A percentile compares a stretch with the other conserved stretches of the same genome.
Conservation (phyloP, 2,888 invertebrate species). For the Plemyria rubiginata region DNA sequence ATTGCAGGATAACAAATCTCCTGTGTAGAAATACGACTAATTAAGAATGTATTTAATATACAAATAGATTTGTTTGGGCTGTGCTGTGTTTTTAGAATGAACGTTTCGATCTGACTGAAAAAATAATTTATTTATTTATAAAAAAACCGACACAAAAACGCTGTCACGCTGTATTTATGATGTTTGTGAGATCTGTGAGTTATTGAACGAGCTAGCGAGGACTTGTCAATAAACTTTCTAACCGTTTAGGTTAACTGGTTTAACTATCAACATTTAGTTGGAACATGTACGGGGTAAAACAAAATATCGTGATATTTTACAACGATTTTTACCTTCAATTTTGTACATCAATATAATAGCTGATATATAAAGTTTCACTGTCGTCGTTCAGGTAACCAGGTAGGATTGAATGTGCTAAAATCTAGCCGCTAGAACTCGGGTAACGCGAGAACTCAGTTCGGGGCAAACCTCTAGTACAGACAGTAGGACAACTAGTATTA, state of each 20-base stretch:
- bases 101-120: conserved; percentile 74
- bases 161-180: conserved; percentile 19
- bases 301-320: too few relatives aligned
- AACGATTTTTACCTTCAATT: too few relatives aligned
- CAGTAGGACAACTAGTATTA: not conserved
- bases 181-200: conserved; percentile 15
- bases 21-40: conserved; percentile 56
- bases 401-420: not conserved
- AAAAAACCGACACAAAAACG: conserved; percentile 26
- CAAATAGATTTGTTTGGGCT: conserved; percentile 40
- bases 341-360: not conserved
- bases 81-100: conserved; percentile 43
- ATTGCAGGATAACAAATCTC: conserved; percentile 70
- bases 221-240: not conserved
- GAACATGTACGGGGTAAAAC: too few relatives aligned
- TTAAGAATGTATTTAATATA: conserved; percentile 26
- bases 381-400: not conserved
- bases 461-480: not conserved
- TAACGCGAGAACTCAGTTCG: not conserved
- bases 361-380: not conserved
- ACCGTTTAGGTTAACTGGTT: too few relatives aligned
- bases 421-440: not conserved
- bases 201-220: not conserved
- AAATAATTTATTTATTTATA: conserved; percentile 53
- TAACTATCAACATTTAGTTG: too few relatives aligned